These are phyloP conservation scores for Lichenostomus cassidix DNA, from an alignment of 2,113 vertebrate species.

Conservation along the genomic window DNA sequence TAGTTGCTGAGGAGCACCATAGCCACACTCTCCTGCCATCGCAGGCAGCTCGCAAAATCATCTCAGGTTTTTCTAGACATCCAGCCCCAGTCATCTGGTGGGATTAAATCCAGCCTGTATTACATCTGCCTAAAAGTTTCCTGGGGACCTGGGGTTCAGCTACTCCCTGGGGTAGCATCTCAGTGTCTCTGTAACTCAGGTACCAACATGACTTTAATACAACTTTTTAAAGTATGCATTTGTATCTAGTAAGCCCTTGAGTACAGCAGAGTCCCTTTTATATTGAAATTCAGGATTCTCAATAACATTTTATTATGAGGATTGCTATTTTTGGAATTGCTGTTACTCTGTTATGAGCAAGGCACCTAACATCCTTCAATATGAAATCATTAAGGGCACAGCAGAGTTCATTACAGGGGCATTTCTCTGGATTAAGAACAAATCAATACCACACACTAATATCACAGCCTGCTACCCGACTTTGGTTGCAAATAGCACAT, in stretches of 20 bases:
- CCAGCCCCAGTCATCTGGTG: background rate
- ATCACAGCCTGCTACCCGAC: slow-evolving; percentile 34
- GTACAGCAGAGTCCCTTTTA: slow-evolving; percentile 64
- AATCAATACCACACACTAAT: slow-evolving; percentile 66
- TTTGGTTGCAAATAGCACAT: slow-evolving; percentile 34
- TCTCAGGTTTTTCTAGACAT: background rate
- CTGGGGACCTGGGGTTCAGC: background rate
- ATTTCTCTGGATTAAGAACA: slow-evolving; percentile 69
- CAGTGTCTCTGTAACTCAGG: background rate
- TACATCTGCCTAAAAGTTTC: slow-evolving; percentile 19
- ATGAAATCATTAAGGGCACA: slow-evolving; percentile 62
- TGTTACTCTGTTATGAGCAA: slow-evolving; percentile 58
- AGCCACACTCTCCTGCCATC: background rate
- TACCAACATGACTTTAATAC: slow-evolving; percentile 33
- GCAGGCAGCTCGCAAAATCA: background rate
- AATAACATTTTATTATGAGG: slow-evolving; percentile 69
- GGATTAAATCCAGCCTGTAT: background rate
- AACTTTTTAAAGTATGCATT: slow-evolving; percentile 54
- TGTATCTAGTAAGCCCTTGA: slow-evolving; percentile 68
- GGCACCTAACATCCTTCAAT: slow-evolving; percentile 47
- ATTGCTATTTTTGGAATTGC: slow-evolving; percentile 65
- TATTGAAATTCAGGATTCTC: slow-evolving; percentile 69
- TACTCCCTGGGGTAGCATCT: background rate
- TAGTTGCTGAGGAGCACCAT: rapidly evolving
- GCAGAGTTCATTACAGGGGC: slow-evolving; percentile 70